Evolutionary conservation across 35 echinoderm and acorn worm species (phyloP).

Genomic region (Amphiura filiformis): DNA sequence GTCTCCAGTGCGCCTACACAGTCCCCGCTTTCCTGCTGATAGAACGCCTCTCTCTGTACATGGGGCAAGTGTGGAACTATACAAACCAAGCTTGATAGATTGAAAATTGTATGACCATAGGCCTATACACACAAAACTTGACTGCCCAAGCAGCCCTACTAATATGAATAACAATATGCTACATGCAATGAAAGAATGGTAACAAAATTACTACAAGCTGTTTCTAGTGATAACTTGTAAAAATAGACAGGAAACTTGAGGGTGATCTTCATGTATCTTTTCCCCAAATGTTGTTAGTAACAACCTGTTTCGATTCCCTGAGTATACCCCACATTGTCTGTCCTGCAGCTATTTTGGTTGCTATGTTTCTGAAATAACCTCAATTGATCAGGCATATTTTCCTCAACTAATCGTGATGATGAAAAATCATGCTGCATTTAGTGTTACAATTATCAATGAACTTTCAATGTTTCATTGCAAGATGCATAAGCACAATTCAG

Average conservation of each 20-base stretch:
- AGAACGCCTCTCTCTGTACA: background rate
- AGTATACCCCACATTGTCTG: background rate
- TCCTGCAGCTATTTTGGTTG: background rate
- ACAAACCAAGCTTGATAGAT: background rate
- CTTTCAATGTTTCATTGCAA: background rate
- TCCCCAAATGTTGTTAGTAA: background rate
- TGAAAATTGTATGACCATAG: background rate
- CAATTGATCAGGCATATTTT: background rate
- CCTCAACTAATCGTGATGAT: background rate
- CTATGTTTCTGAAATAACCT: background rate
- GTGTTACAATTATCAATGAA: background rate
- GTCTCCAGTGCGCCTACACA: background rate
- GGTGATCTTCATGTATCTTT: background rate
- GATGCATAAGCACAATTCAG: too few species aligned
- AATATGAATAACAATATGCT: background rate
- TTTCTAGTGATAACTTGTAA: background rate
- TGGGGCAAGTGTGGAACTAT: background rate
- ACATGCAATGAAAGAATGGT: background rate
- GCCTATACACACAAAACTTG: background rate
- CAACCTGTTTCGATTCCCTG: background rate
- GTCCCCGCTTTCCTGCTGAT: background rate
- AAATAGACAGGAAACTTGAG: background rate
- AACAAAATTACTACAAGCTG: background rate
- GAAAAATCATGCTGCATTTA: background rate
- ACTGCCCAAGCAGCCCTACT: background rate